Evolutionary conservation across 2,113 vertebrate species (phyloP).

Genomic region (Periophthalmus modestus): DNA sequence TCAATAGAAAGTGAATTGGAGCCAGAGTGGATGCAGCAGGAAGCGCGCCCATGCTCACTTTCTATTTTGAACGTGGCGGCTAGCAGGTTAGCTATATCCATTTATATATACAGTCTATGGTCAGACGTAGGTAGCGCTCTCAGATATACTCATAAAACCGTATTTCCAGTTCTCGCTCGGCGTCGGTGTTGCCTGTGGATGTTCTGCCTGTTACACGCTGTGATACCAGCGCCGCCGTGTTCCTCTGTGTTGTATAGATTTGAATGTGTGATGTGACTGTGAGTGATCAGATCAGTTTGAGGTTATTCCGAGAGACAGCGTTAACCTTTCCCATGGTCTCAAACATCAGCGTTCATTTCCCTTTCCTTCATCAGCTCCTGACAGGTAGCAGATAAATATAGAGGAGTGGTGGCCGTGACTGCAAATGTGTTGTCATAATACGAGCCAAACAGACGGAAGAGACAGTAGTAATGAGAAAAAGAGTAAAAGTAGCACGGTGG

Average conservation of each 20-base stretch:
- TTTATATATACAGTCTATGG: too few species aligned
- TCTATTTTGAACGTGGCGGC: too few species aligned
- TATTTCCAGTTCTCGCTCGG: neutral
- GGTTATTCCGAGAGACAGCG: slow-evolving; percentile 47
- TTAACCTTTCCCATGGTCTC: slow-evolving; percentile 56
- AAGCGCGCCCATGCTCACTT: too few species aligned
- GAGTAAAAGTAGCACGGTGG: neutral
- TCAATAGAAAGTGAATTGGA: too few species aligned
- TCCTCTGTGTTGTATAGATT: slow-evolving; percentile 35
- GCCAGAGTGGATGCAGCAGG: too few species aligned
- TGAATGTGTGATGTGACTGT: slow-evolving; percentile 31
- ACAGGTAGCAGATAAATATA: slow-evolving; percentile 63
- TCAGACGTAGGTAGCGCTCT: too few species aligned
- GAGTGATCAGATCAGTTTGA: slow-evolving; percentile 53
- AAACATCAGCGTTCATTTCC: slow-evolving; percentile 51
- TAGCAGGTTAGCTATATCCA: too few species aligned
- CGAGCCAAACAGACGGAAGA: slow-evolving; percentile 7
- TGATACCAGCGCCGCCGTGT: neutral
- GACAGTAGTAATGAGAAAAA: neutral
- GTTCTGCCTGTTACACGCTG: neutral
- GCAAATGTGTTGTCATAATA: slow-evolving; percentile 35
- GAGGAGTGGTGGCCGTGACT: slow-evolving; percentile 25
- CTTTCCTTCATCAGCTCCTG: slow-evolving; percentile 55
- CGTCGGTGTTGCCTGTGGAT: neutral
- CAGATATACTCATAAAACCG: neutral